Conservation (phyloP, 1,140 invertebrate species). For the Pseudachorutes palmiensis region DNA sequence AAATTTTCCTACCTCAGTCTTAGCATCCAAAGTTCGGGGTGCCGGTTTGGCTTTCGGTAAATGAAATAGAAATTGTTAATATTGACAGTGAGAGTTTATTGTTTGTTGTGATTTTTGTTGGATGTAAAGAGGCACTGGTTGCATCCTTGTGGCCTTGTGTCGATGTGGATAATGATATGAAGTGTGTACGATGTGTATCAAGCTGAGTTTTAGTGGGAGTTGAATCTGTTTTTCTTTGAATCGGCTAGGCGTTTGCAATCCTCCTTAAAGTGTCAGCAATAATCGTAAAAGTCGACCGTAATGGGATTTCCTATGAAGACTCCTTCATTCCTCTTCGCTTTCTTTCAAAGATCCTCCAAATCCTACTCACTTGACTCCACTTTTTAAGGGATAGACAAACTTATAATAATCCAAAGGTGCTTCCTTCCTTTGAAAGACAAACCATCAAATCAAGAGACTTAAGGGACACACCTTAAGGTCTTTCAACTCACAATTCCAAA, state of each 20-base stretch:
- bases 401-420: neutral
- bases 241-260: constrained; percentile 38
- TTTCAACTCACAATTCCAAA: neutral
- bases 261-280: constrained; percentile 39
- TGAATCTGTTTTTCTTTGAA: constrained; percentile 38
- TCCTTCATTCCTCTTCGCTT: constrained; percentile 26
- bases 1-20: no score
- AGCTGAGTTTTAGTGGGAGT: constrained; percentile 36
- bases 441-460: neutral
- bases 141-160: no score
- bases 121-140: neutral
- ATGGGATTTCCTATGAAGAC: constrained; percentile 38
- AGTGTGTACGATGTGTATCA: constrained; percentile 38
- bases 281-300: constrained; percentile 38
- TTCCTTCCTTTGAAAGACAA: neutral
- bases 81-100: no score
- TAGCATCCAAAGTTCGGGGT: no score
- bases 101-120: no score
- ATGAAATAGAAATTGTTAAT: no score
- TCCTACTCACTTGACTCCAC: neutral
- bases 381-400: neutral
- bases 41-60: no score
- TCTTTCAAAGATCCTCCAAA: neutral
- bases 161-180: constrained; percentile 38
- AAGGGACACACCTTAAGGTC: neutral